phyloP scores from a whole-genome alignment of 2,888 invertebrate genomes.

The Sipha maydis region DNA sequence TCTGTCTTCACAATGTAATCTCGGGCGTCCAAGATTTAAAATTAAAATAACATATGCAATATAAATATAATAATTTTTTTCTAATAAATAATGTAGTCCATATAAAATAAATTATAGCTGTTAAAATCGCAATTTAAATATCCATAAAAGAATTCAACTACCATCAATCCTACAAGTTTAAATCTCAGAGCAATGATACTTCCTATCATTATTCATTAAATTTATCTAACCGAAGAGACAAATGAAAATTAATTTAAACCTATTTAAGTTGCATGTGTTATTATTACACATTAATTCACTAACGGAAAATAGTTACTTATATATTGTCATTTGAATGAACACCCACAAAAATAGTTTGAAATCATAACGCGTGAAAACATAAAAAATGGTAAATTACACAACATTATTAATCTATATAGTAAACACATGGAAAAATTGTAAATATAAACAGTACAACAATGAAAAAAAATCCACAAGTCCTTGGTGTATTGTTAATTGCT shows the following conservation, averaged over 20 bases:
- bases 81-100: neutral
- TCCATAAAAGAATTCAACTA: too few relatives aligned
- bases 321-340: neutral
- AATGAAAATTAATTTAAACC: neutral
- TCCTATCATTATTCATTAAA: neutral
- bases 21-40: neutral
- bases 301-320: neutral
- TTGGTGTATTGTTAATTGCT: slow-evolving; percentile 50
- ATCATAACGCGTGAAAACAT: neutral
- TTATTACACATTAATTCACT: neutral
- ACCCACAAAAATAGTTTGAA: neutral
- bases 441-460: slow-evolving; percentile 15
- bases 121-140: neutral
- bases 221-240: neutral
- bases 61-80: neutral
- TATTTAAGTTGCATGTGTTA: neutral
- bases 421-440: neutral
- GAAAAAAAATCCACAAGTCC: slow-evolving; percentile 25
- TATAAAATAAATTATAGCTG: neutral
- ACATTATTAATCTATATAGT: neutral
- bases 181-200: neutral
- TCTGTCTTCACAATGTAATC: too few relatives aligned
- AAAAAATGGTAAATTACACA: neutral
- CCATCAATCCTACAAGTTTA: neutral
- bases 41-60: too few relatives aligned